Percentiles rank a stretch among this genome's conserved stretches.
Evolutionary conservation across 2,113 vertebrate species (phyloP).

Genomic region (Corapipo altera): DNA sequence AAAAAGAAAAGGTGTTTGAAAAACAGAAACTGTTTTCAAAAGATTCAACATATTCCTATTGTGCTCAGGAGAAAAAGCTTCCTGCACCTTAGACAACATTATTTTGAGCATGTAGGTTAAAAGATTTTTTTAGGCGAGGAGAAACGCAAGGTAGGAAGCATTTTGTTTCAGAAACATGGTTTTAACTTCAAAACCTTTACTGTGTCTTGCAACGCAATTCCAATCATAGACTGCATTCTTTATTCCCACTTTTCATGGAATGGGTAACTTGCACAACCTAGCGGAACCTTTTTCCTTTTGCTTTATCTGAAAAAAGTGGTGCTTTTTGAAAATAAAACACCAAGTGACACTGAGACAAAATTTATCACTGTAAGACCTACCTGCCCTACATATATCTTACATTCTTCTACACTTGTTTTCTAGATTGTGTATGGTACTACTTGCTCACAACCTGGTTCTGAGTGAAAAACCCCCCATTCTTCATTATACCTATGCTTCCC

Average conservation of each 20-base stretch:
- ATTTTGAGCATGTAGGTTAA: neutral
- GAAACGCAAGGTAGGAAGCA: neutral
- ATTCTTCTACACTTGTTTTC: neutral
- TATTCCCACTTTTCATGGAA: neutral
- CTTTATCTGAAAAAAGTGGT: neutral
- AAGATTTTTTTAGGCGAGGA: neutral
- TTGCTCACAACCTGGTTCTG: neutral
- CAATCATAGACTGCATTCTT: neutral
- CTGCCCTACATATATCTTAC: neutral
- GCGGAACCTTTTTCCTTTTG: neutral
- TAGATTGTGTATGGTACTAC: neutral
- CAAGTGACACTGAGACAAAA: neutral
- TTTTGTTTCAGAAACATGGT: neutral
- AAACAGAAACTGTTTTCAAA: constrained; percentile 68
- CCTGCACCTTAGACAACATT: neutral
- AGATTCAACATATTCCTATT: constrained; percentile 52
- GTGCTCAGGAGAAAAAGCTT: constrained; percentile 35
- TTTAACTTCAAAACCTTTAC: constrained; percentile 22
- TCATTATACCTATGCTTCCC: neutral
- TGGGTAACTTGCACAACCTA: neutral
- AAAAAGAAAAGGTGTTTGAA: constrained; percentile 56
- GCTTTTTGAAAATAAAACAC: neutral
- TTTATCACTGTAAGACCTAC: neutral
- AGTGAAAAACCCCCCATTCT: neutral
- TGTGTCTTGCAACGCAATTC: neutral